These are phyloP conservation scores for Aphaenogaster rudis DNA, from an alignment of 1,140 invertebrate species.

Conservation along the genomic window DNA sequence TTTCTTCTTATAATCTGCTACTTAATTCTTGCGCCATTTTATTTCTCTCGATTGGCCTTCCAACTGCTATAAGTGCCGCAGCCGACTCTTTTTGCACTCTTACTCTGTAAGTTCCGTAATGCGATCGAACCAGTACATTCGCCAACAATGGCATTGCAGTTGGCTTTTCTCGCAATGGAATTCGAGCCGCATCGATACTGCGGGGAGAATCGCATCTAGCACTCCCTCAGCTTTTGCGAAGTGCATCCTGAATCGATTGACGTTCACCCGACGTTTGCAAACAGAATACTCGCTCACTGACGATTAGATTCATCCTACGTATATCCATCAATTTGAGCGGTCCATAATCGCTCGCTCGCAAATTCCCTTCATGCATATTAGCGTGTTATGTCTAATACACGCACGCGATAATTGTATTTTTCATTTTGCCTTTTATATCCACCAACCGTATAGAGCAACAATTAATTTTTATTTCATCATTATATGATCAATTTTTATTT, in stretches of 20 bases:
- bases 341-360: constrained; percentile 39
- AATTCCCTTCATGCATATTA: constrained; percentile 39
- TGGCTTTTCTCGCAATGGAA: constrained; percentile 72
- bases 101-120: constrained; percentile 40
- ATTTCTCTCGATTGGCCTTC: neutral
- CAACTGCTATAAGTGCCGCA: neutral
- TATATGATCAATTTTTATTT: neutral
- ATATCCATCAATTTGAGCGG: constrained; percentile 59
- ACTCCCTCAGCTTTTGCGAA: constrained; percentile 77
- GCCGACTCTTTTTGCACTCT: neutral
- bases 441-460: neutral
- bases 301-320: constrained; percentile 53
- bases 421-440: neutral
- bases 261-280: constrained; percentile 67
- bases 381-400: neutral
- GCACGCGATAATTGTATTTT: constrained; percentile 16
- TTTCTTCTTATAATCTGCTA: neutral
- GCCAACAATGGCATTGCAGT: constrained; percentile 68
- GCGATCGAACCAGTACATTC: constrained; percentile 48
- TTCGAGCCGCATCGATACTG: constrained; percentile 66
- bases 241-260: constrained; percentile 78
- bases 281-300: constrained; percentile 77
- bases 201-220: constrained; percentile 64
- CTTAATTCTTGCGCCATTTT: constrained; percentile 3
- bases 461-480: neutral